phyloP scores from a whole-genome alignment of 2,797 vertebrate genomes.

The Nannoperca australis region DNA sequence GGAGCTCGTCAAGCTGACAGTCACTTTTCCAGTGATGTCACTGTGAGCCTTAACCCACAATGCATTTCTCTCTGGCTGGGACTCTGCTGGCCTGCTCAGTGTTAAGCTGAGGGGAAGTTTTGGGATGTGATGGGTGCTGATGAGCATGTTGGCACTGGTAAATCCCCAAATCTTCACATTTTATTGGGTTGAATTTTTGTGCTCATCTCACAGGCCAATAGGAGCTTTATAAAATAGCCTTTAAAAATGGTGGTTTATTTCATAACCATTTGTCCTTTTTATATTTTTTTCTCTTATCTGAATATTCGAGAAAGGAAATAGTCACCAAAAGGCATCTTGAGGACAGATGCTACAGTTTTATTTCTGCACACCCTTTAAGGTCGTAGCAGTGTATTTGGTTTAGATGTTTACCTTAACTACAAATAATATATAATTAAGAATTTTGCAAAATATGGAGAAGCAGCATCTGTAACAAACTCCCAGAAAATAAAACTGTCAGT shows the following conservation, averaged over 20 bases:
- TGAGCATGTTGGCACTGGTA: not conserved
- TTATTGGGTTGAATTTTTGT: not conserved
- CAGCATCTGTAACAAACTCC: not conserved
- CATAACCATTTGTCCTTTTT: not conserved
- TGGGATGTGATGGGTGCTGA: not conserved
- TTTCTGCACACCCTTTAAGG: not conserved
- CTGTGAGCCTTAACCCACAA: constrained; percentile 25
- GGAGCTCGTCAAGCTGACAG: constrained; percentile 50
- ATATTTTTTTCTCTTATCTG: not conserved
- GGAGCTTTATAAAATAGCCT: not conserved
- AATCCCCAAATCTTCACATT: not conserved
- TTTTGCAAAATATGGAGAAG: not conserved
- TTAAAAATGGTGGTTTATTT: no score
- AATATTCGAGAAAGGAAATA: not conserved
- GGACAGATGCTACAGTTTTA: no score
- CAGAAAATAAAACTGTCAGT: no score
- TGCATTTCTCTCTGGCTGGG: constrained; percentile 28
- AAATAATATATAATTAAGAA: not conserved
- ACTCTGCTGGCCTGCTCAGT: not conserved
- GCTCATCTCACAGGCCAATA: not conserved
- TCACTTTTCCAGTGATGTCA: constrained; percentile 45
- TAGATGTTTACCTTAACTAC: not conserved
- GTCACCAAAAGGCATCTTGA: not conserved
- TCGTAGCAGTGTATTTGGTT: not conserved
- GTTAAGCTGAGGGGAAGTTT: not conserved